Evolutionary conservation across 2,797 vertebrate species (phyloP), one percentile per base, ranked within the genome.

Genomic region (Hapalemur alaotrensis): DNA sequence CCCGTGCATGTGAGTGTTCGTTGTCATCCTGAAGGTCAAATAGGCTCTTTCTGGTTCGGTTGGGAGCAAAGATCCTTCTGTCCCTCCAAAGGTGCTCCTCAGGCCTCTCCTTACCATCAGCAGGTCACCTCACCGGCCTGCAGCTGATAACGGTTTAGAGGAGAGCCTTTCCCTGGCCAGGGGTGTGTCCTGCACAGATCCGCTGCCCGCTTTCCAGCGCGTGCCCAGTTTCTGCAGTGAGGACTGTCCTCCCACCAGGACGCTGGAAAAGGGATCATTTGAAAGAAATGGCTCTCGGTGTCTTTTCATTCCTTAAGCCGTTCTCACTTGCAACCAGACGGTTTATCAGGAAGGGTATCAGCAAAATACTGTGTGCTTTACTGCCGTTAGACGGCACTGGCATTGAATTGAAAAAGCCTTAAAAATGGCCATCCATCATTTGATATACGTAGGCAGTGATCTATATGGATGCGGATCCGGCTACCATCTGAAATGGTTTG

Each of bases 371-470:
- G 73, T 65, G 91, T 96, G 89, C 78, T 98, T 98, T 98, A 97
- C 86, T 98, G 97, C 97, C 81, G 43, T 76, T 97, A 96, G 91
- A 98, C 94, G 86, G 95, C 95, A 96, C 95, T 96, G 95, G 95
- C 78, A 95, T 69, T 89, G 95, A 98, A 98, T 96, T 96, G 97
- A 98, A 98, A 98, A 98, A 98, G 96, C 96, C 97, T 98, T 98
- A 96, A 98, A 98, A 98, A 97, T 96, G 97, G 91, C 95, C 98
- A 98, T 98, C 97, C 92, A 93, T 98, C 98, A 98, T 96, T 94
- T 98, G 98, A 98, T 98, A 96, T 97, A 98, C 95, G 94, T 97
- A 98, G 92, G 89, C 97, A 95, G 97, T 97, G 96, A 98, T 98
- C 98, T 98, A 97, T 97, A 98, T 91, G 97, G 98, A 98, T 98